Evolutionary conservation across 2,797 vertebrate species (phyloP), one percentile per base, ranked within the genome.

Genomic region (Scleropages formosus): DNA sequence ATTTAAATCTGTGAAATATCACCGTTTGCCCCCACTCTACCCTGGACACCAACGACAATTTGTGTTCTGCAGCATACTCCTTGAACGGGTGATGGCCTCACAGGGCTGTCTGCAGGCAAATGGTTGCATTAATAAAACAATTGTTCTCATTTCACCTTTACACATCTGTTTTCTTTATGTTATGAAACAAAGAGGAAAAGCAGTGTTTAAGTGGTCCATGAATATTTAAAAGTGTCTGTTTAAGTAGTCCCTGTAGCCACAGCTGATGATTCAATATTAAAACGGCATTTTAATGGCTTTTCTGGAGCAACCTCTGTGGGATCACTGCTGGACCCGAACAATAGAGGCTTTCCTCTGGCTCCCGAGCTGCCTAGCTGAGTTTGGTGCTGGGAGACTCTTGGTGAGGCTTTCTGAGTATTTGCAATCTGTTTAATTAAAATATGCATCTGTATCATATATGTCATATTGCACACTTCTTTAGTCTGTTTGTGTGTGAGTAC

Each of bases 211-310:
- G 86, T 80, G 86, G 81, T 77, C 75, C 88, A 90, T 92, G 83
- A 84, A 89, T 89, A 87, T 92, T 91, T 89, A 84, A 91, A 79
- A 77, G 75, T 80, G 88, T 83, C 86, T 85, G 89, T 87, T 90
- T 91, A 91, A 88, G 80, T 72, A 80, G 77, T 79, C 88, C 88
- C 89, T 83, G 82, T 82, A 83, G 82, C 79, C 12, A 84, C 84
- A 67, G 73, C 77, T 79, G 76, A 80, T 85, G 83, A 85, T 91
- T 86, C 83, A 80, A 82, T 81, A 86, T 86, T 84, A 86, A 86
- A 86, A 83, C 87, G 83, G 82, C 80, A n/a, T 75, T 77, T 72
- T 70, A 78, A 80, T 77, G 78, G 63, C 64, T 66, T 78, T 20
- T 3, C 72, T 47, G 66, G 66, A 77, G 73, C 53, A 0, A 59